Conservation (phyloP, 2,797 vertebrate species). For the Rhinatrema bivittatum region DNA sequence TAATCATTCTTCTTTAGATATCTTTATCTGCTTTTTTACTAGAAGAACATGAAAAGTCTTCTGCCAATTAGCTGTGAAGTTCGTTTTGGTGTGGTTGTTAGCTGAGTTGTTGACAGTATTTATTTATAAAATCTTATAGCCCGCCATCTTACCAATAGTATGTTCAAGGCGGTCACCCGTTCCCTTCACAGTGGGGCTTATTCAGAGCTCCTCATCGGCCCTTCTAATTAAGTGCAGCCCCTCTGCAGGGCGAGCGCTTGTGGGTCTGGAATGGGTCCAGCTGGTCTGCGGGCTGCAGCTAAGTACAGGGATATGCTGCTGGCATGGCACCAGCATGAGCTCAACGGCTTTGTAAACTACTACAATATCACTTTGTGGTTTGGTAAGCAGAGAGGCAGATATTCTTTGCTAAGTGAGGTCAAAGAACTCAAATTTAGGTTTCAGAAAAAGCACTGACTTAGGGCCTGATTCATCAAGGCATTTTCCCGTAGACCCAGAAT, state of each 20-base stretch:
- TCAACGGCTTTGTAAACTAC: background rate
- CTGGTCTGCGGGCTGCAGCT: background rate
- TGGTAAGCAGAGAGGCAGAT: no score
- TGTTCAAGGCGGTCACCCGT: no score
- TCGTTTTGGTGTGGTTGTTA: constrained; percentile 46
- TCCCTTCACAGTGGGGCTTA: constrained; percentile 51
- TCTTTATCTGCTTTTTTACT: constrained; percentile 55
- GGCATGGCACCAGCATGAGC: background rate
- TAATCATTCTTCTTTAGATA: no score
- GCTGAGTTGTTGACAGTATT: constrained; percentile 30
- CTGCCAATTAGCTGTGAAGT: constrained; percentile 39
- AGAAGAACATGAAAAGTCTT: constrained; percentile 26
- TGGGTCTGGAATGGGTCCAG: constrained; percentile 32
- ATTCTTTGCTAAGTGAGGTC: no score
- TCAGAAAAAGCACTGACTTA: no score
- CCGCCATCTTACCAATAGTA: no score
- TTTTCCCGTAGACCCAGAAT: no score
- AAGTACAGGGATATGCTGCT: background rate
- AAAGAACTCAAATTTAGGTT: no score
- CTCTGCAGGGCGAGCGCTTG: constrained; percentile 24
- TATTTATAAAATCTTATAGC: no score
- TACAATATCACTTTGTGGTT: no score
- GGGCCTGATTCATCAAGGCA: no score
- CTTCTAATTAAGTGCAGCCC: constrained; percentile 55
- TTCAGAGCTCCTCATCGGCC: constrained; percentile 41